phyloP scores from a whole-genome alignment of 2,113 vertebrate species.

The Corythoichthys haematopterus region DNA sequence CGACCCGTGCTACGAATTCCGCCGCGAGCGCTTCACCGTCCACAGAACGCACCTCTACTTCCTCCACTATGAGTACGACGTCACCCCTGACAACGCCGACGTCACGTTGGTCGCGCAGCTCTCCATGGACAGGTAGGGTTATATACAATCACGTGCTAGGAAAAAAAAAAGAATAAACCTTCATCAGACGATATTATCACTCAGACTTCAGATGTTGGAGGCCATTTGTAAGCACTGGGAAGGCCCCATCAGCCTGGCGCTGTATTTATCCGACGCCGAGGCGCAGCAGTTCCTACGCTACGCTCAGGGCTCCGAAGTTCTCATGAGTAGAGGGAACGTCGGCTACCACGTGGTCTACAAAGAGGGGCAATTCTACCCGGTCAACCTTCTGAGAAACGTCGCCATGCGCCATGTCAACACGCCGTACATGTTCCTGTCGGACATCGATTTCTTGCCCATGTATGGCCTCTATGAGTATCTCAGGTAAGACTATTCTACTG shows the following conservation, averaged over 20 bases:
- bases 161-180: no score
- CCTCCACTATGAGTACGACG: slow-evolving; percentile 89
- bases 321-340: slow-evolving; percentile 90
- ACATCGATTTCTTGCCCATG: slow-evolving; percentile 99
- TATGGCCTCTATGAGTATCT: slow-evolving; percentile 98
- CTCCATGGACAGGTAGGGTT: slow-evolving; percentile 92
- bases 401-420: slow-evolving; percentile 96
- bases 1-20: slow-evolving; percentile 95
- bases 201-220: slow-evolving; percentile 97
- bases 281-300: slow-evolving; percentile 98
- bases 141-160: no score
- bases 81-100: slow-evolving; percentile 79
- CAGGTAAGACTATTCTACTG: slow-evolving; percentile 73
- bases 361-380: slow-evolving; percentile 97
- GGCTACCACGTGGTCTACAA: slow-evolving; percentile 99
- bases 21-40: slow-evolving; percentile 91
- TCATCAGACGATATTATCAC: background rate
- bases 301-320: slow-evolving; percentile 95
- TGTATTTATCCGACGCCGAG: slow-evolving; percentile 95
- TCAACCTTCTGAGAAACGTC: slow-evolving; percentile 94
- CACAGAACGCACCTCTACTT: slow-evolving; percentile 96
- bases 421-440: slow-evolving; percentile 94
- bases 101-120: slow-evolving; percentile 96
- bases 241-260: slow-evolving; percentile 93
- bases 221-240: slow-evolving; percentile 99